phyloP scores from a whole-genome alignment of 2,113 vertebrate genomes.

The Terrapene triunguis region DNA sequence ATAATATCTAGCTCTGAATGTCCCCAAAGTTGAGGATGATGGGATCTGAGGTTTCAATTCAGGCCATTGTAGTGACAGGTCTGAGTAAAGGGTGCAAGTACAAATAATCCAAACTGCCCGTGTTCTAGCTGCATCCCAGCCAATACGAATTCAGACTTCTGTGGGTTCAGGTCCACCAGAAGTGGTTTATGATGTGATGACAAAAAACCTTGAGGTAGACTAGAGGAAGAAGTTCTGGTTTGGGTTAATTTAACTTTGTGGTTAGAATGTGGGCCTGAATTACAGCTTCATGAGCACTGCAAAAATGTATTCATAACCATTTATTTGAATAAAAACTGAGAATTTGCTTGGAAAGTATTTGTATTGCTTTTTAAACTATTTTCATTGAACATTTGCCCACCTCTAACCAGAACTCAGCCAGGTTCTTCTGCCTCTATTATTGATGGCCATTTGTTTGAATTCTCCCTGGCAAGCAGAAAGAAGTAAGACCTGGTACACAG shows the following conservation, averaged over 20 bases:
- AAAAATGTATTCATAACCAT: background rate
- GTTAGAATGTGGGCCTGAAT: background rate
- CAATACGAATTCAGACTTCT: background rate
- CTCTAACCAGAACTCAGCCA: background rate
- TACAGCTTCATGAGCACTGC: background rate
- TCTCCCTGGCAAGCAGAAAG: slow-evolving; percentile 17
- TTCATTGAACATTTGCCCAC: background rate
- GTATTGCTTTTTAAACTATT: background rate
- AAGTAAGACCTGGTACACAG: background rate
- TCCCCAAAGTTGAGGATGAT: background rate
- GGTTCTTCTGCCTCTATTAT: background rate
- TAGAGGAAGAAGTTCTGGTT: background rate
- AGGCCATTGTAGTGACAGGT: background rate
- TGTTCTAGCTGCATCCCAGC: background rate
- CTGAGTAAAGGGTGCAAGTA: background rate
- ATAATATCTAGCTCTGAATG: background rate
- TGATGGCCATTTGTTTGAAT: background rate
- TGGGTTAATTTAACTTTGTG: background rate
- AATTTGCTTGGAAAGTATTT: background rate
- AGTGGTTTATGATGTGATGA: background rate
- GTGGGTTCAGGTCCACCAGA: background rate
- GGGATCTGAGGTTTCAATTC: background rate
- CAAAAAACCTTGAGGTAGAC: background rate
- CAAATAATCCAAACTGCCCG: rapidly evolving
- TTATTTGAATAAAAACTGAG: background rate